phyloP scores from a whole-genome alignment of 2,888 invertebrate species.

The Sthenelais limicola region DNA sequence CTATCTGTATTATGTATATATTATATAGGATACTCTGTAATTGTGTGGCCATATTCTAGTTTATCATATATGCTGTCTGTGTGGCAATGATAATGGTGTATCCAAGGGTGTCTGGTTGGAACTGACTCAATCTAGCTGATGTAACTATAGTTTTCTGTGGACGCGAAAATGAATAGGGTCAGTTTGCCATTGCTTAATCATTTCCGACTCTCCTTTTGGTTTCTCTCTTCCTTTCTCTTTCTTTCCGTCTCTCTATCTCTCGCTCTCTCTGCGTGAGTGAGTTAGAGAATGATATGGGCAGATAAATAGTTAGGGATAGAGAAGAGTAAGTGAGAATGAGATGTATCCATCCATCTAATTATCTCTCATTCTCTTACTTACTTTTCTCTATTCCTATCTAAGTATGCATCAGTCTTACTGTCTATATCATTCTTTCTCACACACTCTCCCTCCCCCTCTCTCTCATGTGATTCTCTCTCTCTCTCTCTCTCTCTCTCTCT shows the following conservation, averaged over 20 bases:
- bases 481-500: background rate
- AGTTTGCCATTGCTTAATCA: too few relatives aligned
- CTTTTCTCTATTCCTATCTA: too few relatives aligned
- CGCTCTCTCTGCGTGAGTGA: constrained; percentile 13
- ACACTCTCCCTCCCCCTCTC: background rate
- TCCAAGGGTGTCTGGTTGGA: background rate
- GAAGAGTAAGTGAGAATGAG: too few relatives aligned
- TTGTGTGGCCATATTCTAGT: too few relatives aligned
- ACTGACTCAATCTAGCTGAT: background rate
- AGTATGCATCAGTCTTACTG: background rate
- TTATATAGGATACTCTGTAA: too few relatives aligned
- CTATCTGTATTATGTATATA: too few relatives aligned
- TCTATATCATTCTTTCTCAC: background rate
- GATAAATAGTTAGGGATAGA: too few relatives aligned
- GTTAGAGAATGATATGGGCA: too few relatives aligned
- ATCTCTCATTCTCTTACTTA: too few relatives aligned
- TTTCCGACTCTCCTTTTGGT: background rate
- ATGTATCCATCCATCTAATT: too few relatives aligned
- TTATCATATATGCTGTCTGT: background rate
- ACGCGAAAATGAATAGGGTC: too few relatives aligned
- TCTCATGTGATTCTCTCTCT: background rate
- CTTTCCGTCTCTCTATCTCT: background rate
- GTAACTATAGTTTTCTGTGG: too few relatives aligned
- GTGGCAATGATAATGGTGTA: background rate
- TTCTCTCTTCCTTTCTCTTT: background rate